Conservation (phyloP, 2,888 invertebrate species). For the Cephus nigrinus region DNA sequence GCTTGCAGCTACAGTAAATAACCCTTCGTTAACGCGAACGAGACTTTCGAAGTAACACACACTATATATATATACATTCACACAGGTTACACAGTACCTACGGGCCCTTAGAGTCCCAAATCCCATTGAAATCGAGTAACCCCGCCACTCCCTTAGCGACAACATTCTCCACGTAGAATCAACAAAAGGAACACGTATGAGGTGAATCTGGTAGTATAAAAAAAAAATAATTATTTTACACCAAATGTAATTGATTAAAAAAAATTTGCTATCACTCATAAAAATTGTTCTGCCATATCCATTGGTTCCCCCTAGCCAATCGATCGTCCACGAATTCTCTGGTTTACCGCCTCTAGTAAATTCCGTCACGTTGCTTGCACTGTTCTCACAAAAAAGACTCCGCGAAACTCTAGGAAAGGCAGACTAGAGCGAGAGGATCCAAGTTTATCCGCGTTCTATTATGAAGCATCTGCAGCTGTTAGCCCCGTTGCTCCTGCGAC, state of each 20-base stretch:
- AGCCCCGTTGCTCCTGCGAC: constrained; percentile 29
- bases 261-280: not conserved
- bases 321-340: not conserved
- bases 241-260: not conserved
- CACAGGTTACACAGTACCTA: not conserved
- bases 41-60: not conserved
- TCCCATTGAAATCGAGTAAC: not conserved
- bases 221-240: not conserved
- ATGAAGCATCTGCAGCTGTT: constrained; percentile 46
- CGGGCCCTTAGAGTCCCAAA: not conserved
- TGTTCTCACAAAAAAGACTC: not conserved
- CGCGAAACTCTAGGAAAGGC: not conserved
- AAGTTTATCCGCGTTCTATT: constrained; percentile 36
- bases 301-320: not conserved
- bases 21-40: constrained; percentile 10
- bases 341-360: not conserved
- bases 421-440: not conserved
- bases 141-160: not conserved
- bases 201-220: not conserved
- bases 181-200: not conserved
- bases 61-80: not conserved
- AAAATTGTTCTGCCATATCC: too few relatives aligned
- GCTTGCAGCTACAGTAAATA: constrained; percentile 10
- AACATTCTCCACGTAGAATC: not conserved
- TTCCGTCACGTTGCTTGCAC: not conserved